These are phyloP conservation scores for Scaptomyza parva DNA, from an alignment of 2,888 invertebrate species.

Conservation along the genomic window DNA sequence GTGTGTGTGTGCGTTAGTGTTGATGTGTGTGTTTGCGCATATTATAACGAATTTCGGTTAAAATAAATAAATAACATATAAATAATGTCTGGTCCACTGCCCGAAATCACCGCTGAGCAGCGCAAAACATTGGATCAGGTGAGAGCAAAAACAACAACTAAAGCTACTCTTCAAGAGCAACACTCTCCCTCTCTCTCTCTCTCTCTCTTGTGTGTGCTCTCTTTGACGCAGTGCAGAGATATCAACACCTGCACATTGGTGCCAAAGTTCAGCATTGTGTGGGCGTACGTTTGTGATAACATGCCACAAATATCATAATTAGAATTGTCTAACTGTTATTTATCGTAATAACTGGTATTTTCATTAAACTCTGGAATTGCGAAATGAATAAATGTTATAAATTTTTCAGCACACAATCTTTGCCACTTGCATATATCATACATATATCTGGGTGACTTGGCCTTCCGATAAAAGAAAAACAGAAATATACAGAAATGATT, in stretches of 20 bases:
- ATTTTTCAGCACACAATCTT: neutral
- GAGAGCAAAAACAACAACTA: constrained; percentile 25
- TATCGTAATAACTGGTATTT: neutral
- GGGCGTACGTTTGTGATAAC: neutral
- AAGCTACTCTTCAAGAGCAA: constrained; percentile 10
- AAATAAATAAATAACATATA: constrained; percentile 42
- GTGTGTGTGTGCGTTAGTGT: constrained; percentile 6
- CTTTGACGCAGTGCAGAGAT: neutral
- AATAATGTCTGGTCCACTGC: constrained; percentile 70
- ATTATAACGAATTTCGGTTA: constrained; percentile 39
- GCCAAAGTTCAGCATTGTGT: neutral
- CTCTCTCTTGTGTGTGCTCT: no score
- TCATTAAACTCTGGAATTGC: constrained; percentile 1
- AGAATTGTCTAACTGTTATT: neutral
- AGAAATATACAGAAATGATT: constrained; percentile 25
- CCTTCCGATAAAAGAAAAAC: constrained; percentile 32
- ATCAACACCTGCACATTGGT: constrained; percentile 16
- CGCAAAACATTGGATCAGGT: constrained; percentile 69
- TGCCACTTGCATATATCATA: no score
- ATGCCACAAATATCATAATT: neutral
- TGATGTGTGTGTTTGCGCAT: constrained; percentile 24
- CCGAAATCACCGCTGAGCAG: constrained; percentile 70
- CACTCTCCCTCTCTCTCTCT: no score
- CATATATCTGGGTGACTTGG: no score
- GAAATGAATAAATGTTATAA: neutral